phyloP scores from a whole-genome alignment of 2,888 invertebrate genomes.

The Ditula angustiorana region DNA sequence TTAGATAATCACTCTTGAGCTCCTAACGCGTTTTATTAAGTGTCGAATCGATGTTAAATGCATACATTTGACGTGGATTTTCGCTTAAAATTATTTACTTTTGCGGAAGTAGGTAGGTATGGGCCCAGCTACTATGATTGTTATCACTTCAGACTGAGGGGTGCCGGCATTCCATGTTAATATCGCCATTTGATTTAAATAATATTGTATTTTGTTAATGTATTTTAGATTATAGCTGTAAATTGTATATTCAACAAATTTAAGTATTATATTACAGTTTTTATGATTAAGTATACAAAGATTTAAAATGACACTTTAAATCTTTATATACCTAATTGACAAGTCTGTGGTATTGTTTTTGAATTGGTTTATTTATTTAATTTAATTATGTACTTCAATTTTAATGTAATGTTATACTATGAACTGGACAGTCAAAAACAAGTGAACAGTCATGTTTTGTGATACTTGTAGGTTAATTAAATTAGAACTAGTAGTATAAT shows the following conservation, averaged over 20 bases:
- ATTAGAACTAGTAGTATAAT: constrained; percentile 46
- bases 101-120: neutral
- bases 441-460: constrained; percentile 75
- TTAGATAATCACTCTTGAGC: too few relatives aligned
- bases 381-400: constrained; percentile 19
- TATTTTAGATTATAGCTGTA: constrained; percentile 2
- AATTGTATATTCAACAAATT: constrained; percentile 4
- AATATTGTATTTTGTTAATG: constrained; percentile 2
- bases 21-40: neutral
- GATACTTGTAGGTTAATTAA: constrained; percentile 70
- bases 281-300: constrained; percentile 11
- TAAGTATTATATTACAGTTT: constrained; percentile 27
- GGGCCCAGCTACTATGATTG: neutral
- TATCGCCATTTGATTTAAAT: neutral
- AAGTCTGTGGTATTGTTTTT: constrained; percentile 10
- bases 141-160: constrained; percentile 15
- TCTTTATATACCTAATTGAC: constrained; percentile 20
- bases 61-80: neutral
- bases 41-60: neutral
- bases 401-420: constrained; percentile 26
- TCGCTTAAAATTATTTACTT: neutral
- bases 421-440: constrained; percentile 45
- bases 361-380: constrained; percentile 5
- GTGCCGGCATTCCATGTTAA: constrained; percentile 25
- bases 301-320: constrained; percentile 15